Evolutionary conservation across 2,797 vertebrate genomes (phyloP).

Genomic region (Phrynocephalus forsythii): DNA sequence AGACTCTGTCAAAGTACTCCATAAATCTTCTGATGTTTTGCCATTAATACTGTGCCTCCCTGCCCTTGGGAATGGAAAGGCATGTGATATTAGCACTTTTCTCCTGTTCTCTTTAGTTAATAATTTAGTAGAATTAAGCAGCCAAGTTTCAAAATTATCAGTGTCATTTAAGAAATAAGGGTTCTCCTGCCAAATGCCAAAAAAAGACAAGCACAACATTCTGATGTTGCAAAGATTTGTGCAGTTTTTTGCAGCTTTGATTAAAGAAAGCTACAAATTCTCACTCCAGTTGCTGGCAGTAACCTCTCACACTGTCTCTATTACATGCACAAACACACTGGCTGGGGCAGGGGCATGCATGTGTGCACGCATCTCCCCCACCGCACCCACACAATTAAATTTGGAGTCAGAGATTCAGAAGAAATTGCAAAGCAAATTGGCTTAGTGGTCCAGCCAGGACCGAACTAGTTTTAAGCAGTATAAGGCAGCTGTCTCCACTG

Average conservation of each 20-base stretch:
- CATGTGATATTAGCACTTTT: not conserved
- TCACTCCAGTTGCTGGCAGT: too few relatives aligned
- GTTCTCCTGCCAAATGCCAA: not conserved
- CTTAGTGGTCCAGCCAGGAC: not conserved
- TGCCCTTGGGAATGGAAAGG: slow-evolving; percentile 2
- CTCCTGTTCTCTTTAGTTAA: slow-evolving; percentile 11
- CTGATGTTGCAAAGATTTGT: not conserved
- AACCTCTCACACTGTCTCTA: not conserved
- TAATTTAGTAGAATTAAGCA: slow-evolving; percentile 23
- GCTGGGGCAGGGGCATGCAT: too few relatives aligned
- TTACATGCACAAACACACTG: too few relatives aligned
- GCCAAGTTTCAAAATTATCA: not conserved
- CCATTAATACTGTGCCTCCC: not conserved
- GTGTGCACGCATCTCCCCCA: too few relatives aligned
- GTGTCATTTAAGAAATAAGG: not conserved
- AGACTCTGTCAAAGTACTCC: not conserved
- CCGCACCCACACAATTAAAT: too few relatives aligned
- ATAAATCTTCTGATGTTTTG: not conserved
- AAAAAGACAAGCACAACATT: not conserved
- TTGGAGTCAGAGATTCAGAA: not conserved
- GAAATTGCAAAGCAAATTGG: not conserved
- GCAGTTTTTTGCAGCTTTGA: not conserved
- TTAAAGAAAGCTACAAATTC: not conserved
- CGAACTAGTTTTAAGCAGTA: not conserved
- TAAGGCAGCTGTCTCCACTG: not conserved